These are phyloP conservation scores for Larimichthys polyactis DNA, from an alignment of 2,113 vertebrate species.

Conservation along the genomic window DNA sequence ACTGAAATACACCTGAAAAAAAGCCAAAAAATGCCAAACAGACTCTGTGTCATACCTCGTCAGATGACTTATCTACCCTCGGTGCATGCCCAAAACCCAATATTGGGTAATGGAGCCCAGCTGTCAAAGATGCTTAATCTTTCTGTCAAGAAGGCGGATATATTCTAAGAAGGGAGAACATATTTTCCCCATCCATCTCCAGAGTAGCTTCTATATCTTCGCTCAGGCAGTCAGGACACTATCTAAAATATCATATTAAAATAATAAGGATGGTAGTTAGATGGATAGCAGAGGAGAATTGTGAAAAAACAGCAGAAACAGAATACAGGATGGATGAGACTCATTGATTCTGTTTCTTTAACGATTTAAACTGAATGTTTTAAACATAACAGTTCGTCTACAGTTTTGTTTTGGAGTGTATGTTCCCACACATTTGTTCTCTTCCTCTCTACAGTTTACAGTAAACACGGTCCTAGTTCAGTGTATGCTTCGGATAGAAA, in stretches of 20 bases:
- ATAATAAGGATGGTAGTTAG: conserved; percentile 34
- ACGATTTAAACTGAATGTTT: neutral
- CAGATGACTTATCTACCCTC: conserved; percentile 77
- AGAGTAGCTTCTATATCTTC: conserved; percentile 46
- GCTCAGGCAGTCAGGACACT: conserved; percentile 39
- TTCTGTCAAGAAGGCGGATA: conserved; percentile 74
- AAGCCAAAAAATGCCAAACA: conserved; percentile 48
- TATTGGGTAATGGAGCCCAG: conserved; percentile 78
- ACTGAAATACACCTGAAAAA: conserved; percentile 43
- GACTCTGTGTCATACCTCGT: conserved; percentile 64
- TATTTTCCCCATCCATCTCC: conserved; percentile 61
- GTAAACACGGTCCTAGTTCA: neutral
- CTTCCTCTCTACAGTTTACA: neutral
- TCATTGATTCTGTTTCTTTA: neutral
- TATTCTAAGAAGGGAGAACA: conserved; percentile 75
- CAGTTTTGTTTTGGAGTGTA: neutral
- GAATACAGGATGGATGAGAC: neutral
- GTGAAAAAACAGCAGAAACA: neutral
- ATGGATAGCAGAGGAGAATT: neutral
- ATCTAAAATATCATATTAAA: conserved; percentile 52
- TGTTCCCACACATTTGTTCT: neutral
- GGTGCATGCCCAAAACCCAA: conserved; percentile 76
- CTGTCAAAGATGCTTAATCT: conserved; percentile 82
- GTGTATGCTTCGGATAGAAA: neutral
- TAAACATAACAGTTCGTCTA: too few species aligned